Conservation (phyloP, 2,797 vertebrate species). For the Sebastes minor region DNA sequence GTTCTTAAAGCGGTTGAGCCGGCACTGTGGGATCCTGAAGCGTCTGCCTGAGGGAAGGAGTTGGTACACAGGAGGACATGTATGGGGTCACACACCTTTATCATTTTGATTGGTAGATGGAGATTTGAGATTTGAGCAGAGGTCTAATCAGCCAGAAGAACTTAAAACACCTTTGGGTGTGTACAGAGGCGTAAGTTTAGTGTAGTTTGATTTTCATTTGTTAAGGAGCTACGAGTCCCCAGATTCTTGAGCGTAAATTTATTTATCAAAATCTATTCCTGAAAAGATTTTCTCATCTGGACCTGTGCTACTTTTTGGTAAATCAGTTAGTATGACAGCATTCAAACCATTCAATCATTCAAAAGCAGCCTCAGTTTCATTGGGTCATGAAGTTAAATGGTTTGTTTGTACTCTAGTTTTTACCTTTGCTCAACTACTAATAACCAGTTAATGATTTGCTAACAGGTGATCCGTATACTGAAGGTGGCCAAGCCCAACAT, state of each 20-base stretch:
- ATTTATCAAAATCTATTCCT: background rate
- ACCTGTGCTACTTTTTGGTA: background rate
- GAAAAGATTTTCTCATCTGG: background rate
- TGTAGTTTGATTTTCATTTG: background rate
- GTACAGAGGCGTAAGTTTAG: background rate
- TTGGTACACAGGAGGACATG: too few species aligned
- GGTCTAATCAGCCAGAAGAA: too few species aligned
- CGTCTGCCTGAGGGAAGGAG: too few species aligned
- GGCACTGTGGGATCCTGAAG: too few species aligned
- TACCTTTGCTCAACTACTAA: background rate
- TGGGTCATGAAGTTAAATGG: background rate
- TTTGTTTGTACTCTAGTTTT: background rate
- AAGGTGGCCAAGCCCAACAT: slow-evolving; percentile 99
- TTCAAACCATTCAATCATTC: background rate
- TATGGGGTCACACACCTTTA: too few species aligned
- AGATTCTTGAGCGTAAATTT: background rate
- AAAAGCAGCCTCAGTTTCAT: background rate
- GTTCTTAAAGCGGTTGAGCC: too few species aligned
- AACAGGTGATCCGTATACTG: slow-evolving; percentile 93
- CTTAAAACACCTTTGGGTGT: too few species aligned
- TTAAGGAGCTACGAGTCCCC: background rate
- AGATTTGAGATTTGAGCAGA: too few species aligned
- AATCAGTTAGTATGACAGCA: background rate
- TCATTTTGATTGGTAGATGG: too few species aligned
- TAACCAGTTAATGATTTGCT: slow-evolving; percentile 21